These are phyloP conservation scores for Semibalanus balanoides DNA, from an alignment of 1,140 invertebrate genomes.

Conservation along the genomic window DNA sequence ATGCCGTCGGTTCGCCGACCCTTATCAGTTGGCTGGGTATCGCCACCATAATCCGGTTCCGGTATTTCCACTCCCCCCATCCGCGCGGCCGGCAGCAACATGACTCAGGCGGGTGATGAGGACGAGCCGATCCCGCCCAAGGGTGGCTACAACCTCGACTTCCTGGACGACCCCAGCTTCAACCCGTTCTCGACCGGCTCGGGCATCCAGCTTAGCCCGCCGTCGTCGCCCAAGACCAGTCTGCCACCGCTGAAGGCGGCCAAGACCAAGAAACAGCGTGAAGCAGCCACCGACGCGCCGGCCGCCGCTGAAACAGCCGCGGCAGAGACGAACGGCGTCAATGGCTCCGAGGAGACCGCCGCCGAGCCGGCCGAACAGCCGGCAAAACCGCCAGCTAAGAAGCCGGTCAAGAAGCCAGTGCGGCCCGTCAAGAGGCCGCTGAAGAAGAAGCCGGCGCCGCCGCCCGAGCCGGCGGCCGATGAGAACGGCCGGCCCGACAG, in stretches of 20 bases:
- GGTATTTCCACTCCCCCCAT: neutral
- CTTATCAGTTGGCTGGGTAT: too few species aligned
- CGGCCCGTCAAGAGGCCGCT: neutral
- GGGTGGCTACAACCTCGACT: conserved; percentile 19
- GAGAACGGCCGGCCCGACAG: neutral
- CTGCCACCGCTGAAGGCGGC: neutral
- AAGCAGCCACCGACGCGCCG: neutral
- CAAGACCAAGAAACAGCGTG: neutral
- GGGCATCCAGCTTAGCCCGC: neutral
- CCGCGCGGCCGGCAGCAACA: neutral
- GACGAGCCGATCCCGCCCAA: conserved; percentile 16
- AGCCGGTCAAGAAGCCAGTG: neutral
- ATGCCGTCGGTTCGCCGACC: too few species aligned
- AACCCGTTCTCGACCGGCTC: conserved; percentile 14
- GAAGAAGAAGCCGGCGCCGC: conserved; percentile 3
- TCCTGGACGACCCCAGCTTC: conserved; percentile 18
- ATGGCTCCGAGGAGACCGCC: neutral
- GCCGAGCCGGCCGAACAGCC: neutral
- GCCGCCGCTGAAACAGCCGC: neutral
- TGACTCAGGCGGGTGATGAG: conserved; percentile 3
- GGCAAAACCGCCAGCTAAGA: conserved; percentile 1
- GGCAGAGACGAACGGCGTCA: neutral
- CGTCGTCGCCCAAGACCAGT: neutral
- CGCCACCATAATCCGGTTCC: too few species aligned
- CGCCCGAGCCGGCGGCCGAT: neutral